Base-by-base conservation (phyloP, 2,113 vertebrate genomes). In the Cavia porcellus region DNA sequence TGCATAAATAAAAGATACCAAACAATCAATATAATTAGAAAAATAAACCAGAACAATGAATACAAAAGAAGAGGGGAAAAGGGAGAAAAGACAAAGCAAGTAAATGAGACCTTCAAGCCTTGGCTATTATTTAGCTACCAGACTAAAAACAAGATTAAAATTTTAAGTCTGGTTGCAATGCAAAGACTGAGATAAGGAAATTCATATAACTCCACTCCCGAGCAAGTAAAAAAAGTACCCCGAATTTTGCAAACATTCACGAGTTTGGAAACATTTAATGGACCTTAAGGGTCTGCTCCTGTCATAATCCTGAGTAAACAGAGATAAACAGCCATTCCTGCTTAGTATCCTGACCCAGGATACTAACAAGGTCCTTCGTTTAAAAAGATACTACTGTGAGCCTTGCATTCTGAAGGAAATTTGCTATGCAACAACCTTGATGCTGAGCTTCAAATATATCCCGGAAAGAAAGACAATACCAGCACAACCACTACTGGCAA, bases 91-190 rank as follows among this genome's bases (percentile, higher is more conserved):
- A 14, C 3, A 9, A 4, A 50, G 24, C 28, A 45, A 68, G 8
- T 20, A 72, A 92, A 55, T 81, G 42, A 83, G 92, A 87, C 22
- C 11, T 24, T 87, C 68, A 89, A 32, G 5, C 32, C 32, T 55
- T 84, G 55, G 61, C 61, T 80, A 64, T 62, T 64, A 70, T 83
- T 93, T 89, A 95, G 74, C 42, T 28, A 86, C 24, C 15, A 93
- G 86, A 55, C 30, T 50, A 97, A 81, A 96, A 85, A 80, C 2
- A 94, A 92, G 85, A 90, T 50, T 84, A 55, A 59, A 66, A 89
- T 45, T 32, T 77, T 66, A 61, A 70, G 19, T 50, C 59, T 12
- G n/a, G 50, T 38, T 85, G 25, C 22, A 90, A 32, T 68, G 77
- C 47, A 52, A 88, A 64, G 24, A 92, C 38, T 30, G 32, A 90